These are phyloP conservation scores for Choreutis nemorana DNA, from an alignment of 2,888 invertebrate genomes.

Conservation along the genomic window DNA sequence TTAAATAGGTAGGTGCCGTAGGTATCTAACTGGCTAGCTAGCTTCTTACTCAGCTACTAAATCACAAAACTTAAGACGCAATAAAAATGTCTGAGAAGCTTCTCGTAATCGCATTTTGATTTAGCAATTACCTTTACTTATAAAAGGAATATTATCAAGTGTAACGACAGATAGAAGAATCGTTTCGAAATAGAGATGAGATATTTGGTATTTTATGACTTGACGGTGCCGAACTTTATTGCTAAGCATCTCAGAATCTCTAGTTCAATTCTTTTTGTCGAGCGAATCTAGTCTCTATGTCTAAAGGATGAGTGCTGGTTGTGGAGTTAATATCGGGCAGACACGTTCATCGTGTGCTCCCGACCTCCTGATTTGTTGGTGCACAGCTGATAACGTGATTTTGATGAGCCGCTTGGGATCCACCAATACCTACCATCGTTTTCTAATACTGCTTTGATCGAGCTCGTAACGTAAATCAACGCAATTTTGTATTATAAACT, in stretches of 20 bases:
- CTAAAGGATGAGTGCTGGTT: not conserved
- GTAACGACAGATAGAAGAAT: not conserved
- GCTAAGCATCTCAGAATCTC: conserved; percentile 13
- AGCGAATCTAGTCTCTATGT: not conserved
- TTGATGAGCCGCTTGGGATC: conserved; percentile 30
- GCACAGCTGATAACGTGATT: conserved; percentile 35
- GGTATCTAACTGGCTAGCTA: too few species aligned
- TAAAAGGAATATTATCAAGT: conserved; percentile 26
- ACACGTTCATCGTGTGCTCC: conserved; percentile 11
- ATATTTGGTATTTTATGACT: conserved; percentile 30
- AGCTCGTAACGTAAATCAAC: too few species aligned
- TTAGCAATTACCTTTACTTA: conserved; percentile 18
- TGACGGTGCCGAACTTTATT: conserved; percentile 24
- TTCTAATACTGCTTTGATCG: conserved; percentile 14
- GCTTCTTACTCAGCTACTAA: too few species aligned
- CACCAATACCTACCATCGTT: conserved; percentile 17
- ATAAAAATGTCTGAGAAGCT: not conserved
- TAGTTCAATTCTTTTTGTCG: not conserved
- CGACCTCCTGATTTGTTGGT: conserved; percentile 26
- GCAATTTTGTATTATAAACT: too few species aligned
- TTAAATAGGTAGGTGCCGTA: too few species aligned
- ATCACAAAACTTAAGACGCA: not conserved
- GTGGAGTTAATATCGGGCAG: not conserved
- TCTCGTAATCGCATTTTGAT: not conserved
- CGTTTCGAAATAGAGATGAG: conserved; percentile 10